Evolutionary conservation across 2,113 vertebrate genomes (phyloP), one percentile per base, ranked within the genome.

Genomic region (Myotis lucifugus): DNA sequence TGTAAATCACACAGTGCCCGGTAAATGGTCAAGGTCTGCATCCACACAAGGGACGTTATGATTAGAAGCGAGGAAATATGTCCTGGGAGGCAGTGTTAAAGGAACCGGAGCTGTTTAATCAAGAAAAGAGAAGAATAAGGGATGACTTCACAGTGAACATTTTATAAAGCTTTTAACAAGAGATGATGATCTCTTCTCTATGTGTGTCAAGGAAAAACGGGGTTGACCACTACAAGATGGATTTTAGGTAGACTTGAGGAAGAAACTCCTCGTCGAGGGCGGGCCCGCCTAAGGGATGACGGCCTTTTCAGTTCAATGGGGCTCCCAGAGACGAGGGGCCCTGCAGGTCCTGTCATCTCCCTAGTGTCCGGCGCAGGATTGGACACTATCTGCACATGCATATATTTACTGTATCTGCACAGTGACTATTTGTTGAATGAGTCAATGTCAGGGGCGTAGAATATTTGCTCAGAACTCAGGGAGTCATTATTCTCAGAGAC

Each of bases 41-140:
- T 86, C 93, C 77, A 2, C 46, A 37, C 0, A 17, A 89, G 40
- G 25, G 52, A 81, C 92, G 46, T 91, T 84, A 89, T 83, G 95
- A 91, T 89, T 64, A 90, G 76, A 88, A 32, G 59, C 50, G 91
- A 56, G 61, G 52, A 93, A 96, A 95, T 95, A 67, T 1, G 37
- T 74, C 92, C 84, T 85, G 25, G 42, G 97, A 93, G 93, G 54
- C 94, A 61, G 32, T 8, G 85, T 25, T 72, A 81, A 85, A 83
- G 72, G 61, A 91, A 76, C 46, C 81, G 40, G 52, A 93, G 59
- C 48, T 91, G n/a, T 87, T 96, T 87, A 86, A 87, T 89, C 82
- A 88, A 74, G 88, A 96, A 70, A 85, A 94, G 87, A 92, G 61
- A 89, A 79, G 64, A 97, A 69, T 54, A 88, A 93, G 67, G 5